Base-by-base conservation (phyloP, 1,140 invertebrate species). In the Ceratina calcarata region DNA sequence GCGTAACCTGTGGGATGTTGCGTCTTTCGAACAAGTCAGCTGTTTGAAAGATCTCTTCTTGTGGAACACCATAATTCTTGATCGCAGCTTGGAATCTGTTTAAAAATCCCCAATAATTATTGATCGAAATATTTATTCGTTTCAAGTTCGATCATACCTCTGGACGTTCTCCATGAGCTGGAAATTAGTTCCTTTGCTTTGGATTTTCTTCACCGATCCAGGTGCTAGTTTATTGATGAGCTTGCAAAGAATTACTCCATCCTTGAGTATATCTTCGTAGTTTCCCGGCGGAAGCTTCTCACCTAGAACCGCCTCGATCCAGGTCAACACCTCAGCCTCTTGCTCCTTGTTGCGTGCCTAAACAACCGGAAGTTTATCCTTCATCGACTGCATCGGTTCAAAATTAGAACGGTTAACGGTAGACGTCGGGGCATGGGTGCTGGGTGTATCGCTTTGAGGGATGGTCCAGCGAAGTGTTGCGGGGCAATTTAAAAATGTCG, bases 121-220 rank as follows among this genome's bases (percentile, higher is more conserved):
- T 22, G 27, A 55, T n/a, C 53, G 12, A 55, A 32, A 27, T 18
- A 13, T 32, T 45, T 45, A 45, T 45, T 10, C 13, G 13, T 24
- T 51, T 55, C 22, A 45, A 62, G 2, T 32, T 32, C 13, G 7
- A 6, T 45, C 8, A 18, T 89, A 95, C 95, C 97, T 96, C 92
- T 98, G 97, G 88, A 99, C 97, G 91, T 99, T 99, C 93, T 99
- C 98, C 98, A 99, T 99, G 82, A 99, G 94, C 87, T 99, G 98
- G 93, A 99, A 99, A 86, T 99, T 99, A 32, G 98, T 98, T 86
- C 98, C 98, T 87, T 97, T 98, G 61, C 96, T 95, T 92, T 99
- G 98, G 79, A 99, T 99, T 93, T 99, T 99, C 91, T 98, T 98
- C 0, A 99, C 97, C 3, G 96, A 97, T n/a, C 97, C 97, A 1